Percentiles rank a stretch among this genome's conserved stretches.
phyloP scores from a whole-genome alignment of 2,113 vertebrate species.

The Apodemus speciosus region DNA sequence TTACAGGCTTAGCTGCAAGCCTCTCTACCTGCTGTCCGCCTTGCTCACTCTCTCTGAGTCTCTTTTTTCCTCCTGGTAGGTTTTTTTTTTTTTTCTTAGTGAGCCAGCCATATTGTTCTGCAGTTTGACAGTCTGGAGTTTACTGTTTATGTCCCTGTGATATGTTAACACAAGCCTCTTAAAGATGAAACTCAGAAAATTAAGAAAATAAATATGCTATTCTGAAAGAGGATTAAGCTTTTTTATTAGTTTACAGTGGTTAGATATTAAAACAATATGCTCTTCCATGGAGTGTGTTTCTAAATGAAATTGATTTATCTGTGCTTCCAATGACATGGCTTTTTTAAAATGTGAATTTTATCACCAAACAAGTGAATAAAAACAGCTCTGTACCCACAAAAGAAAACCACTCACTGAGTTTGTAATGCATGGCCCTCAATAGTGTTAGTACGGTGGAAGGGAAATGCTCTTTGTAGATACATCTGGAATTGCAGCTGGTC shows the following conservation, averaged over 20 bases:
- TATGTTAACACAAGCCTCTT: background rate
- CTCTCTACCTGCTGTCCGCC: background rate
- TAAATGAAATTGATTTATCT: constrained; percentile 67
- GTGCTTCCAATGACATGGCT: constrained; percentile 54
- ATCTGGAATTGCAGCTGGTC: constrained; percentile 64
- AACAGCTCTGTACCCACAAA: constrained; percentile 66
- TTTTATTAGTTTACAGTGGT: constrained; percentile 54
- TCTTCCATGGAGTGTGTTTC: constrained; percentile 51
- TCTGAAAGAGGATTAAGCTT: constrained; percentile 51
- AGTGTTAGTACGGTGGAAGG: constrained; percentile 55
- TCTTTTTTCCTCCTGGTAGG: background rate
- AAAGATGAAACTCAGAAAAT: constrained; percentile 44
- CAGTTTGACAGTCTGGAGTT: background rate
- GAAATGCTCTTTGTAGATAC: constrained; percentile 43
- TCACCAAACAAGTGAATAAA: constrained; percentile 61
- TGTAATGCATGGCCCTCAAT: constrained; percentile 19
- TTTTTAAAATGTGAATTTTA: constrained; percentile 60
- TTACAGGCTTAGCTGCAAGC: background rate
- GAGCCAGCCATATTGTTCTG: background rate
- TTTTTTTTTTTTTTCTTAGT: too few relatives aligned
- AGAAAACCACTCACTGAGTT: constrained; percentile 1
- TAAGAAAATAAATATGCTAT: constrained; percentile 36
- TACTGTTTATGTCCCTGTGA: background rate
- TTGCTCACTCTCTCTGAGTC: background rate
- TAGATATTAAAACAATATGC: constrained; percentile 61